Conservation (phyloP, 1,140 invertebrate genomes). For the Sminthurinus signatus region DNA sequence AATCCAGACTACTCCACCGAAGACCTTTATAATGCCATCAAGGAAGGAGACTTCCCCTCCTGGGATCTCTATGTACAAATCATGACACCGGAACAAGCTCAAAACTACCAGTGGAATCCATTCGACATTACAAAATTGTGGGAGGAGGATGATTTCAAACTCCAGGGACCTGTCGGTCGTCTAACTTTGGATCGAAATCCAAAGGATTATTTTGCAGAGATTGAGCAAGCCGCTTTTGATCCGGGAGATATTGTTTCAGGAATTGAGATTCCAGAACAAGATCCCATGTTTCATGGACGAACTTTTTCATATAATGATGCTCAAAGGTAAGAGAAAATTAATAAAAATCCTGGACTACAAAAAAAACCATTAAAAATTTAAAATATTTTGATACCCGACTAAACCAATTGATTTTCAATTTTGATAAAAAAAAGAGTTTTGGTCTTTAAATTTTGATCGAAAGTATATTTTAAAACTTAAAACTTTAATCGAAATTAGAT, state of each 20-base stretch:
- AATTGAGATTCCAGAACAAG: conserved; percentile 50
- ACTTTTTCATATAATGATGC: background rate
- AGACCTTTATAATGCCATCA: conserved; percentile 59
- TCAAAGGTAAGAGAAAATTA: too few species aligned
- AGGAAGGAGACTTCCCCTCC: conserved; percentile 52
- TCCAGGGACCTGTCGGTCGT: conserved; percentile 53
- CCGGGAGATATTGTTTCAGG: conserved; percentile 55
- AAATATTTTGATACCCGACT: too few species aligned
- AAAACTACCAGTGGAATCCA: conserved; percentile 48
- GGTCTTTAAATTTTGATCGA: too few species aligned
- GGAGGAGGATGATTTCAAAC: conserved; percentile 52
- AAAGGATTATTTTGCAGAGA: conserved; percentile 52
- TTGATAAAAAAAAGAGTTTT: too few species aligned
- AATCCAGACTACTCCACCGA: conserved; percentile 57
- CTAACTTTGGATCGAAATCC: conserved; percentile 51
- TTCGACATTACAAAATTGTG: conserved; percentile 44
- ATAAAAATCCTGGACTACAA: too few species aligned
- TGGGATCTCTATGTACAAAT: conserved; percentile 49
- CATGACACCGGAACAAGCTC: conserved; percentile 43
- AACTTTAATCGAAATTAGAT: too few species aligned
- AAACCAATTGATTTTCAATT: too few species aligned
- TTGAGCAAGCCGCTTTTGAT: conserved; percentile 55
- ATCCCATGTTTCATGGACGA: background rate
- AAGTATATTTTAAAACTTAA: too few species aligned
- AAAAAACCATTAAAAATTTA: too few species aligned